Evolutionary conservation across 2,888 invertebrate genomes (phyloP), one percentile per base, ranked within the genome.

Genomic region (Noctua fimbriata): DNA sequence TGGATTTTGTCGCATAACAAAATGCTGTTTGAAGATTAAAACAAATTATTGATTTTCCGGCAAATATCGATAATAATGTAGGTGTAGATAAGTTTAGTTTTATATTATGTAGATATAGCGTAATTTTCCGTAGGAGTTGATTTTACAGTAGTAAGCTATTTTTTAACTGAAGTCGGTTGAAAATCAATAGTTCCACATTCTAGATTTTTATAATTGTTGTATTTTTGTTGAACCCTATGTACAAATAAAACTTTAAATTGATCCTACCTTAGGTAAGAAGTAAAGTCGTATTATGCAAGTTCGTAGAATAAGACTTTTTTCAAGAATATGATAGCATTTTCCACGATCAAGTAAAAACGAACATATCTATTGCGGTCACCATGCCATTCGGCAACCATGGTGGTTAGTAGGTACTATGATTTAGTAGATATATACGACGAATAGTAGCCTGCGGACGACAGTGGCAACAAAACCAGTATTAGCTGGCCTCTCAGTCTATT

Each of bases 31-130:
- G 41, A 65, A 47, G 76, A 75, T 72, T 0, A 69, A 52, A 73
- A 69, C 76, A 66, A 69, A 66, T 72, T 87, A 88, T 89, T 87
- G 86, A 90, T 87, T 87, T 83, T 84, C 65, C 69, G 76, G 66
- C 69, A 77, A 76, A 84, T 58, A 88, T 89, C 87, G 88, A 87
- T 87, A 84, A 69, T 72, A 66, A 16, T 55, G 72, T 73, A 70
- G 21, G 32, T 75, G 16, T 67, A 71, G 76, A 71, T 83, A 77
- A 66, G 65, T 82, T 28, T 77, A 70, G 58, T 47, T 74, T 82
- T 71, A n/a, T 41, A 55, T n/a, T 65, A 36, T 36, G 69, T 69
- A 52, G 21, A 12, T 65, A 16, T 12, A 49, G 28, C 4, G 49
- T 73, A 28, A 18, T 69, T 78, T 69, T 58, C 9, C 24, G 44